These are phyloP conservation scores for Lepilemur septentrionalis DNA, from an alignment of 2,797 vertebrate genomes.

Conservation along the genomic window DNA sequence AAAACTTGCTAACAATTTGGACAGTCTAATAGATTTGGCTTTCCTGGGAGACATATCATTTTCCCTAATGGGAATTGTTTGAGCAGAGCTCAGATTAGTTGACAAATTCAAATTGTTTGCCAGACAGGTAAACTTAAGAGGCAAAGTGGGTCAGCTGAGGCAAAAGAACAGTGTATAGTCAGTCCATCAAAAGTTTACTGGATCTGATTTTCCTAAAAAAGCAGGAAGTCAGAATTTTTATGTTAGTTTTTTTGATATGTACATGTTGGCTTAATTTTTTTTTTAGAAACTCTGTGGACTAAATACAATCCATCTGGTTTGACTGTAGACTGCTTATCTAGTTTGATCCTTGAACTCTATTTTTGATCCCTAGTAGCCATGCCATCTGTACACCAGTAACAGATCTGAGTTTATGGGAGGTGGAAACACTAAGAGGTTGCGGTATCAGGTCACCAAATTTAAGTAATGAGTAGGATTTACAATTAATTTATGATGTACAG, in stretches of 20 bases:
- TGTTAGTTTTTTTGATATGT: neutral
- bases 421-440: neutral
- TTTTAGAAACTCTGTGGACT: neutral
- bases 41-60: neutral
- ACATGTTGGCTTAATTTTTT: neutral
- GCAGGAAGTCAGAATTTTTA: neutral
- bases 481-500: neutral
- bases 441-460: neutral
- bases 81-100: neutral
- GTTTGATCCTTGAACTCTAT: neutral
- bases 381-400: neutral
- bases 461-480: neutral
- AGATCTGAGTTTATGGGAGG: neutral
- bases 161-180: neutral
- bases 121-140: neutral
- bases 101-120: constrained; percentile 8
- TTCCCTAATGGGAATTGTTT: constrained; percentile 19
- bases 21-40: neutral
- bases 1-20: constrained; percentile 28
- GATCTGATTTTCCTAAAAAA: constrained; percentile 23
- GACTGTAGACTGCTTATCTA: neutral
- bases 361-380: neutral
- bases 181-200: neutral
- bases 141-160: neutral
- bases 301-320: neutral